Evolutionary conservation across 2,888 invertebrate genomes (phyloP).

Genomic region (Ectemnius continuus): DNA sequence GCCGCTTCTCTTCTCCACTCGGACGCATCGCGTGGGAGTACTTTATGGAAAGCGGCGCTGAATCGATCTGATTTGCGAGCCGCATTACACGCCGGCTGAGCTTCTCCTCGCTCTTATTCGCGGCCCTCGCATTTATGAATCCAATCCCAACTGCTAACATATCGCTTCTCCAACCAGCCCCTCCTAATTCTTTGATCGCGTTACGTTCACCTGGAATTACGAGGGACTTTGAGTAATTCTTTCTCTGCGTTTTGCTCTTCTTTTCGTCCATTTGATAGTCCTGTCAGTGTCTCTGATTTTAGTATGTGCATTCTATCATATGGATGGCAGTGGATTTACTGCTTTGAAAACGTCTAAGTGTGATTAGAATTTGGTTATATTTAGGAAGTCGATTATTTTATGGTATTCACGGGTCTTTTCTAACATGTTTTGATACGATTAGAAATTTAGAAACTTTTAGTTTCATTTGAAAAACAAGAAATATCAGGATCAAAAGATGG

Average conservation of each 20-base stretch:
- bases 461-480: no score
- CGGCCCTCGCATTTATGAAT: constrained; percentile 70
- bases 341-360: no score
- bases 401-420: no score
- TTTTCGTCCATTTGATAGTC: not conserved
- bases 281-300: not conserved
- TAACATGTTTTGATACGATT: no score
- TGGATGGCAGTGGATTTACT: no score
- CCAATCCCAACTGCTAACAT: constrained; percentile 66
- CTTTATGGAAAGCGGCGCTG: constrained; percentile 55
- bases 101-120: constrained; percentile 48
- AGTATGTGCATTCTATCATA: not conserved
- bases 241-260: not conserved
- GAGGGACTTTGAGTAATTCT: constrained; percentile 15
- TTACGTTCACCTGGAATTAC: constrained; percentile 50
- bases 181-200: constrained; percentile 49
- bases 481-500: no score
- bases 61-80: constrained; percentile 56
- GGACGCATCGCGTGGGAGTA: constrained; percentile 62
- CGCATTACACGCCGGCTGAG: constrained; percentile 46
- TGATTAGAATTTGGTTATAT: not conserved
- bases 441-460: no score
- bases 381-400: no score
- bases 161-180: constrained; percentile 55
- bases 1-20: no score